Evolutionary conservation across 2,113 vertebrate species (phyloP).

Genomic region (Podarcis raffonei): DNA sequence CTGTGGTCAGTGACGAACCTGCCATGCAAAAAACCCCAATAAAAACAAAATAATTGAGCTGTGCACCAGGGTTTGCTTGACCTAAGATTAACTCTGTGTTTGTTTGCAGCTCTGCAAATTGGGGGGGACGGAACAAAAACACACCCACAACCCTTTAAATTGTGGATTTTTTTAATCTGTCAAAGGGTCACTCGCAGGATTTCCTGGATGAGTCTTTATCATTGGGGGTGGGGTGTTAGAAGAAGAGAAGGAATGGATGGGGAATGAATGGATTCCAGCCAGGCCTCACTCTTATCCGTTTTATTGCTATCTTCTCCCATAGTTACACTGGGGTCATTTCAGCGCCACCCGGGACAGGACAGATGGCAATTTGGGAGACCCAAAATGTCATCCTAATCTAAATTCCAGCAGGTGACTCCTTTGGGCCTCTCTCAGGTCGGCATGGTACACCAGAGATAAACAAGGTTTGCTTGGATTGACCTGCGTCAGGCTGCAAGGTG

Average conservation of each 20-base stretch:
- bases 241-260: neutral
- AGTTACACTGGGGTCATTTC: neutral
- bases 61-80: constrained; percentile 70
- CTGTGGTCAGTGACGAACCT: constrained; percentile 80
- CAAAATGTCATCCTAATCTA: neutral
- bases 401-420: neutral
- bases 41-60: constrained; percentile 64
- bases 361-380: neutral
- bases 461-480: neutral
- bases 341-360: neutral
- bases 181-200: constrained; percentile 54
- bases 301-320: constrained; percentile 4
- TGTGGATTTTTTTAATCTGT: constrained; percentile 52
- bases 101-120: constrained; percentile 61
- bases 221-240: neutral
- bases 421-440: neutral
- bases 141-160: constrained; percentile 25
- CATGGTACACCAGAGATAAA: neutral
- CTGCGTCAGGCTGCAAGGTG: neutral
- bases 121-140: neutral
- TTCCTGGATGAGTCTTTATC: constrained; percentile 56
- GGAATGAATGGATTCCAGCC: neutral
- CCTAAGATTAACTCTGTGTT: constrained; percentile 68
- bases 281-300: neutral
- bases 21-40: constrained; percentile 74